Percentiles rank a stretch among this genome's conserved stretches.
These are phyloP conservation scores for Montipora efflorescens DNA, from an alignment of 64 coral and sea anemone species.

Conservation along the genomic window DNA sequence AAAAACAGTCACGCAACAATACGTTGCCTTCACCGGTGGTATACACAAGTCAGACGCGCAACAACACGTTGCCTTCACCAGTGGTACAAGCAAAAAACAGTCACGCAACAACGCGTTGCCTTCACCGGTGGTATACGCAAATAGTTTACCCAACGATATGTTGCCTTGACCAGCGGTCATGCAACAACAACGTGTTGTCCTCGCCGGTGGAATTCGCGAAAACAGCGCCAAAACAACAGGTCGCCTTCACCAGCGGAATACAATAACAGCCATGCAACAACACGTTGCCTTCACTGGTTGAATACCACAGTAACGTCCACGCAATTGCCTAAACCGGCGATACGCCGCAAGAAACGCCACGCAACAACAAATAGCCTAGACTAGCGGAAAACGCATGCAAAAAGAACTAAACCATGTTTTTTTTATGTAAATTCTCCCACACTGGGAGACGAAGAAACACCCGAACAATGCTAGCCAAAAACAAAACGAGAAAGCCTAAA, in stretches of 20 bases:
- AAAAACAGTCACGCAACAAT: too few species aligned
- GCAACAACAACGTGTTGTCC: background rate
- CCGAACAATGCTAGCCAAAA: background rate
- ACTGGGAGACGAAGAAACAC: background rate
- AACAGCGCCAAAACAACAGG: too few species aligned
- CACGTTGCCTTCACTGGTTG: too few species aligned
- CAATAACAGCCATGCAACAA: too few species aligned
- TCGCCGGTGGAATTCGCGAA: too few species aligned
- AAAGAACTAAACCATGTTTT: background rate
- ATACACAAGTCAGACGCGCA: background rate
- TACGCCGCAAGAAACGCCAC: background rate
- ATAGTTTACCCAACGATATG: background rate
- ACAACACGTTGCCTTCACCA: conserved; percentile 1
- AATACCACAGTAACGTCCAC: too few species aligned
- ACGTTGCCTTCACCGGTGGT: background rate
- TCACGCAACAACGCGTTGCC: conserved; percentile 11
- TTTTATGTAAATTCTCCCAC: background rate
- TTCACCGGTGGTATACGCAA: background rate
- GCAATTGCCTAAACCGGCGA: background rate
- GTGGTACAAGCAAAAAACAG: background rate
- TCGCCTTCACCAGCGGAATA: too few species aligned
- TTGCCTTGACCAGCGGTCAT: background rate
- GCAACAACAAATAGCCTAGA: background rate
- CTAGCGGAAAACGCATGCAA: background rate
- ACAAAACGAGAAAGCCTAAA: background rate